These are phyloP conservation scores for Trichopoda pennipes DNA, from an alignment of 2,888 invertebrate species.

Conservation along the genomic window DNA sequence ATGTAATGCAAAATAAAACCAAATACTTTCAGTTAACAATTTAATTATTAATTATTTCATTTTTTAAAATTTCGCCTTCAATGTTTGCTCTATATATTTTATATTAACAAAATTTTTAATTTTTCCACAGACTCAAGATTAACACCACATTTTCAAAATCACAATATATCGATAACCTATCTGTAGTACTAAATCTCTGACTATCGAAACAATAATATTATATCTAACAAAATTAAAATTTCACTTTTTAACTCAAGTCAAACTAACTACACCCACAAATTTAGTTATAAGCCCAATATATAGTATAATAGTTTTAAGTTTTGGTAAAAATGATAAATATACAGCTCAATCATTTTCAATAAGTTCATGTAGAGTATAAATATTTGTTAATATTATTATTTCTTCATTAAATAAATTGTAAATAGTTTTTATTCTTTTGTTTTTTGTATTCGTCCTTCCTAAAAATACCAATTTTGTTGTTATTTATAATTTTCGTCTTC, in stretches of 20 bases:
- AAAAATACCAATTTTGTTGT: slow-evolving; percentile 43
- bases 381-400: not conserved
- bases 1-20: too few relatives aligned
- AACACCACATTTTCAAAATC: slow-evolving; percentile 79
- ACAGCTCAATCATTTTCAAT: not conserved
- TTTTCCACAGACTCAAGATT: slow-evolving; percentile 78
- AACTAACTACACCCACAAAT: too few relatives aligned
- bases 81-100: not conserved
- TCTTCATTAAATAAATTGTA: not conserved
- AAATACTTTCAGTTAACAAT: too few relatives aligned
- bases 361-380: too few relatives aligned
- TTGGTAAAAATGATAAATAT: not conserved
- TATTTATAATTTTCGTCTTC: slow-evolving; percentile 53
- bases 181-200: slow-evolving; percentile 73
- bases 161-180: slow-evolving; percentile 79
- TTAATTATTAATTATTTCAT: too few relatives aligned
- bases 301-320: too few relatives aligned
- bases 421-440: not conserved
- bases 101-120: slow-evolving; percentile 19
- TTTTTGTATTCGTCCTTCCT: slow-evolving; percentile 13
- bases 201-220: slow-evolving; percentile 16
- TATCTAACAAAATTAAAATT: too few relatives aligned
- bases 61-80: too few relatives aligned
- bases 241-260: too few relatives aligned
- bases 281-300: too few relatives aligned